Percentiles rank a stretch among this genome's conserved stretches.
These are phyloP conservation scores for Gopherus flavomarginatus DNA, from an alignment of 2,113 vertebrate species.

Conservation along the genomic window DNA sequence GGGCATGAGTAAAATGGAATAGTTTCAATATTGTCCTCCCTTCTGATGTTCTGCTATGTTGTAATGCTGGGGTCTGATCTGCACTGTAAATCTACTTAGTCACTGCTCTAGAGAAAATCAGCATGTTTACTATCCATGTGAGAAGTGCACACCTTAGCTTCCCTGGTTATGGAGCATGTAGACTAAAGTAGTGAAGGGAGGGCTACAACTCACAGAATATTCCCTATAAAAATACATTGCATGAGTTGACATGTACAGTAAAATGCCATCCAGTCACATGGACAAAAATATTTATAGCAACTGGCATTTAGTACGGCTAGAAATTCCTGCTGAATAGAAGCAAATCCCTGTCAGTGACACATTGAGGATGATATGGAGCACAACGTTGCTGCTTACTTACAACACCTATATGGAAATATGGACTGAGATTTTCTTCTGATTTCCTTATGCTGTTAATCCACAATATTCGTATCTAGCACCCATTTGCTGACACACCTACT, in stretches of 20 bases:
- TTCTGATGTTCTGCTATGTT: neutral
- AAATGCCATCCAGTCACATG: neutral
- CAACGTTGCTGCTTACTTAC: neutral
- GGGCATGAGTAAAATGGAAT: conserved; percentile 34
- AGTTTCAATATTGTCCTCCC: conserved; percentile 6
- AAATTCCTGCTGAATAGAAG: neutral
- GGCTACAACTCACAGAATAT: neutral
- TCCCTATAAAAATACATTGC: neutral
- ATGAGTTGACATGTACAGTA: neutral
- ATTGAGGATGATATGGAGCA: neutral
- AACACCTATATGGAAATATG: fast-evolving
- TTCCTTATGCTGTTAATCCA: neutral
- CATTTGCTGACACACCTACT: neutral
- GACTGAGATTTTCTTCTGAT: neutral
- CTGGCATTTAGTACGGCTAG: neutral
- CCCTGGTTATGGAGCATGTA: fast-evolving
- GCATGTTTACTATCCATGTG: neutral
- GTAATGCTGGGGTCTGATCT: neutral
- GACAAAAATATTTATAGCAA: neutral
- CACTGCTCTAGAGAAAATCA: neutral
- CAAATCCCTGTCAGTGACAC: fast-evolving
- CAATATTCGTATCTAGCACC: fast-evolving
- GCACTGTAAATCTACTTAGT: neutral
- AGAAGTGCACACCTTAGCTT: neutral
- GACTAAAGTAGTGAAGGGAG: neutral